Conservation (phyloP, 2,113 vertebrate genomes). For the Regulus satrapa region DNA sequence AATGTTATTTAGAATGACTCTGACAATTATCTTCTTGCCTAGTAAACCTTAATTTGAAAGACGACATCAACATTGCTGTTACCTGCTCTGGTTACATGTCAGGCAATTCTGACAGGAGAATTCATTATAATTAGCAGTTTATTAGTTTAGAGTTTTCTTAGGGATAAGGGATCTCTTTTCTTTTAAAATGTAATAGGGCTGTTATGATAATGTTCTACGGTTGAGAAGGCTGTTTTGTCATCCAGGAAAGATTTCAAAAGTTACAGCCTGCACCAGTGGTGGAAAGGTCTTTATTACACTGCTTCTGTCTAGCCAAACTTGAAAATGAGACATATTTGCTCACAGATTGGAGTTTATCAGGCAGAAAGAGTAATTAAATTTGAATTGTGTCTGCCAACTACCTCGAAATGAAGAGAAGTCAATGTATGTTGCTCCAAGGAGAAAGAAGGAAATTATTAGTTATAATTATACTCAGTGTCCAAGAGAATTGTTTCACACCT, state of each 20-base stretch:
- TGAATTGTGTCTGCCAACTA: constrained; percentile 71
- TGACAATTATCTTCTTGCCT: not conserved
- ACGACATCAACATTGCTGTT: not conserved
- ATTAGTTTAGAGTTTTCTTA: constrained; percentile 50
- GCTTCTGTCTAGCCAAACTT: constrained; percentile 66
- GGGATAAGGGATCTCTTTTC: not conserved
- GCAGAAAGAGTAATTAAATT: constrained; percentile 74
- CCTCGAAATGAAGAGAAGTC: constrained; percentile 68
- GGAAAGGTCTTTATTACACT: constrained; percentile 64
- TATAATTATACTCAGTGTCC: constrained; percentile 66
- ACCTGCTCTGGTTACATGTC: constrained; percentile 41
- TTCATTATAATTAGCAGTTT: constrained; percentile 50
- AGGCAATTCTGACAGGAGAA: constrained; percentile 49
- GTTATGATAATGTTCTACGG: constrained; percentile 56
- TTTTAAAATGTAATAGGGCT: constrained; percentile 57
- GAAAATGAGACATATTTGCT: constrained; percentile 68
- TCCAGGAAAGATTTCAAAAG: constrained; percentile 68
- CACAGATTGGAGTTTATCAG: constrained; percentile 67
- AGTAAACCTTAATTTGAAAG: not conserved
- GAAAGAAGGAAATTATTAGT: constrained; percentile 70
- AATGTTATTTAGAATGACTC: not conserved
- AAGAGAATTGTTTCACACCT: constrained; percentile 57
- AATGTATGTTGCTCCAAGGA: constrained; percentile 65
- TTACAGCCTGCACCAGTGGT: constrained; percentile 44
- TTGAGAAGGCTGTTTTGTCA: constrained; percentile 55